These are phyloP conservation scores for Drosophila nigricruria DNA, from an alignment of 2,888 invertebrate species.

Conservation along the genomic window DNA sequence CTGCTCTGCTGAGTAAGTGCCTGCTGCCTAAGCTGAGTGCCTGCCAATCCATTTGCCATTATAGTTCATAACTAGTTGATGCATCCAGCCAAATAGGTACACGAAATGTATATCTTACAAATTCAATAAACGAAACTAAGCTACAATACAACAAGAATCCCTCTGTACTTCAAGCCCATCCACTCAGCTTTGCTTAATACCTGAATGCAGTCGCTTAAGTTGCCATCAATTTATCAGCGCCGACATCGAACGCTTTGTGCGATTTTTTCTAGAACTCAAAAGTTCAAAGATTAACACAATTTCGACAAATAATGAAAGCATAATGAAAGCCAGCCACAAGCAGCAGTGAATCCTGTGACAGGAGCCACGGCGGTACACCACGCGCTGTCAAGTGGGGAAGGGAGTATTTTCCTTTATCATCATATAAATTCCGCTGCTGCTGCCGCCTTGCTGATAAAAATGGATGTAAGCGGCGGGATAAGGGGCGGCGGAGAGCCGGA, in stretches of 20 bases:
- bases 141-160: neutral
- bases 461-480: slow-evolving; percentile 32
- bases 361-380: slow-evolving; percentile 19
- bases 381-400: neutral
- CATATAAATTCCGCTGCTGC: slow-evolving; percentile 71
- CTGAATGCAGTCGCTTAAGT: slow-evolving; percentile 37
- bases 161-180: neutral
- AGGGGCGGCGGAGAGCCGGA: neutral
- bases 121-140: slow-evolving; percentile 54
- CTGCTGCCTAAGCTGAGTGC: slow-evolving; percentile 8
- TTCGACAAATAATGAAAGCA: slow-evolving; percentile 76
- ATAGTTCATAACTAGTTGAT: slow-evolving; percentile 30
- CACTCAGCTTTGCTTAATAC: neutral
- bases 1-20: slow-evolving; percentile 1
- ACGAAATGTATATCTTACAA: slow-evolving; percentile 24
- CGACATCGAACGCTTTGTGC: slow-evolving; percentile 41
- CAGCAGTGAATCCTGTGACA: slow-evolving; percentile 21
- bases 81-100: slow-evolving; percentile 10
- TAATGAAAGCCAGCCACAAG: slow-evolving; percentile 59
- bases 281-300: slow-evolving; percentile 76
- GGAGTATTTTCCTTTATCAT: slow-evolving; percentile 71
- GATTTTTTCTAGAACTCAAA: slow-evolving; percentile 45
- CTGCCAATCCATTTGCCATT: slow-evolving; percentile 30
- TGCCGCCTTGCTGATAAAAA: slow-evolving; percentile 60
- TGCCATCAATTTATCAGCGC: slow-evolving; percentile 62